phyloP scores from a whole-genome alignment of 1,140 invertebrate species.

The Venustaconcha ellipsiformis region DNA sequence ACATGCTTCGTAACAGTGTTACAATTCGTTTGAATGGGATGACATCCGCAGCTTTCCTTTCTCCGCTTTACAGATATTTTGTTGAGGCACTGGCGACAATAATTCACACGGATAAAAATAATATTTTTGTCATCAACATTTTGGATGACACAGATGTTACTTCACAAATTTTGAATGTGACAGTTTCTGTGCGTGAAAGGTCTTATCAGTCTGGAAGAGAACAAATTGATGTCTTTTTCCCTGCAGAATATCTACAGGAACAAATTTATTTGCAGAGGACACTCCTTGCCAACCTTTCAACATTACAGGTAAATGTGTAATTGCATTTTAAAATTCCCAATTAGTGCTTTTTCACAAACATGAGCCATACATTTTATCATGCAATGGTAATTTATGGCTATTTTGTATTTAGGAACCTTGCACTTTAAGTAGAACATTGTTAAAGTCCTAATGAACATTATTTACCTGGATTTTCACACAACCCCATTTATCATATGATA shows the following conservation, averaged over 20 bases:
- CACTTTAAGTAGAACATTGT: too few species aligned
- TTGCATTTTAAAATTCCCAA: not conserved
- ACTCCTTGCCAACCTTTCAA: constrained; percentile 86
- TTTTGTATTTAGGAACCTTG: too few species aligned
- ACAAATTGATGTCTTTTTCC: constrained; percentile 82
- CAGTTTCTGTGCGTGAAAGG: constrained; percentile 87
- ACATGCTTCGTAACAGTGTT: constrained; percentile 95
- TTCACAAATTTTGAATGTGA: constrained; percentile 91
- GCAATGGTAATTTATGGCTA: too few species aligned
- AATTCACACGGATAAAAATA: constrained; percentile 90
- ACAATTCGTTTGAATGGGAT: constrained; percentile 94
- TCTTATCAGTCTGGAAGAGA: constrained; percentile 74
- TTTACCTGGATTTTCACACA: too few species aligned
- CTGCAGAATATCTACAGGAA: constrained; percentile 90
- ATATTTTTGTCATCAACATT: constrained; percentile 94
- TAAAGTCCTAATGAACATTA: too few species aligned
- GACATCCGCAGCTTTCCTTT: constrained; percentile 93
- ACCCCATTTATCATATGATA: too few species aligned
- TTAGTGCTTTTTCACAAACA: not conserved
- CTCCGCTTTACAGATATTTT: constrained; percentile 89
- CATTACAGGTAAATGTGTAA: constrained; percentile 78
- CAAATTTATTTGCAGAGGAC: constrained; percentile 92
- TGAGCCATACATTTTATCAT: not conserved
- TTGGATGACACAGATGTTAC: constrained; percentile 83
- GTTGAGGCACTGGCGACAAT: constrained; percentile 92